Conservation (phyloP, 2,113 vertebrate genomes). For the Lota lota region DNA sequence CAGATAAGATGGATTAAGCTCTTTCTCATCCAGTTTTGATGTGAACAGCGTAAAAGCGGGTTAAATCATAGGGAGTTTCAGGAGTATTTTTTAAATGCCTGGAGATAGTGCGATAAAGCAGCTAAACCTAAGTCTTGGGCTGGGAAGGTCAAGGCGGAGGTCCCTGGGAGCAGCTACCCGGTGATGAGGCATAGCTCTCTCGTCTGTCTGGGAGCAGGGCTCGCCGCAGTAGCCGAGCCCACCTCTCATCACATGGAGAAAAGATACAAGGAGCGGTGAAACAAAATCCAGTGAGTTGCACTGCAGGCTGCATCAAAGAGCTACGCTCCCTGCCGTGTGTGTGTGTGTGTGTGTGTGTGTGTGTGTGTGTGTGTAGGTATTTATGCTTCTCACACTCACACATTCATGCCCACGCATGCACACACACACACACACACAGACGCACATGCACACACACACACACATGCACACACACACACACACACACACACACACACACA, state of each 20-base stretch:
- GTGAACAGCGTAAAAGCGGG: slow-evolving; percentile 81
- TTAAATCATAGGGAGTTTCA: slow-evolving; percentile 79
- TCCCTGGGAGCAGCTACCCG: slow-evolving; percentile 60
- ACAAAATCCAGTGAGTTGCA: slow-evolving; percentile 50
- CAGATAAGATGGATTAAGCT: slow-evolving; percentile 86
- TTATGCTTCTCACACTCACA: too few species aligned
- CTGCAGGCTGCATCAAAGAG: slow-evolving; percentile 42
- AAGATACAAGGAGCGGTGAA: slow-evolving; percentile 56
- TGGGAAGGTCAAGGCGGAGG: slow-evolving; percentile 74
- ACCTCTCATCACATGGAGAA: slow-evolving; percentile 60
- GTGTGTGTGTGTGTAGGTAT: slow-evolving; percentile 20
- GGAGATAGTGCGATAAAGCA: slow-evolving; percentile 76
- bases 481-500: too few species aligned
- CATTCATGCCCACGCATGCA: too few species aligned
- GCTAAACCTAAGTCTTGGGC: slow-evolving; percentile 74
- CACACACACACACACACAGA: too few species aligned
- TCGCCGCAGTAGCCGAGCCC: slow-evolving; percentile 36
- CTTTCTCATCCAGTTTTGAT: slow-evolving; percentile 81
- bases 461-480: too few species aligned
- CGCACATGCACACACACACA: too few species aligned
- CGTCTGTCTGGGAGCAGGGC: slow-evolving; percentile 30
- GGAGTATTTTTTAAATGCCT: slow-evolving; percentile 82
- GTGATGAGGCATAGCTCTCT: slow-evolving; percentile 41
- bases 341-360: slow-evolving; percentile 45
- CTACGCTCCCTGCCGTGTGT: slow-evolving; percentile 51